These are phyloP conservation scores for Ceratina calcarata DNA, from an alignment of 1,140 invertebrate genomes.

Conservation along the genomic window DNA sequence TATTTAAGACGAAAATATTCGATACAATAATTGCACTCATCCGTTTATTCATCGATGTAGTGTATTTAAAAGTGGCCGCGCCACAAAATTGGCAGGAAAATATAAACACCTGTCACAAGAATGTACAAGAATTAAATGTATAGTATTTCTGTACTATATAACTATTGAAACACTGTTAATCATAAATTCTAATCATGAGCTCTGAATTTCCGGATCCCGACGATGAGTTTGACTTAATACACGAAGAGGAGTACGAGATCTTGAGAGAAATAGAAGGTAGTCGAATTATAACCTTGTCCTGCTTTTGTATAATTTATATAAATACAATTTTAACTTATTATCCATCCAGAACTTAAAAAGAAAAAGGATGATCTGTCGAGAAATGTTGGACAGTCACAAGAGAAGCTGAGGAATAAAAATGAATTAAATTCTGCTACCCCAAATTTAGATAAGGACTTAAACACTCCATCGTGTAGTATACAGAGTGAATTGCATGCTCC, in stretches of 20 bases:
- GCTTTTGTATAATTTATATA: neutral
- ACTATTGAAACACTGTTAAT: neutral
- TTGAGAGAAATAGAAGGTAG: slow-evolving; percentile 83
- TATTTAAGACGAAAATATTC: no score
- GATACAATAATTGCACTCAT: no score
- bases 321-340: neutral
- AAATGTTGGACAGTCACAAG: neutral
- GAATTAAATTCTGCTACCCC: neutral
- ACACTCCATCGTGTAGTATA: neutral
- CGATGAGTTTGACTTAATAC: slow-evolving; percentile 88
- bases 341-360: neutral
- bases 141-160: no score
- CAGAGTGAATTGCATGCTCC: neutral
- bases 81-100: slow-evolving; percentile 14
- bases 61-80: slow-evolving; percentile 4
- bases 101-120: neutral
- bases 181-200: slow-evolving; percentile 72
- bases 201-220: slow-evolving; percentile 87
- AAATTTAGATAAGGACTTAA: slow-evolving; percentile 15
- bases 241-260: slow-evolving; percentile 86
- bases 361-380: neutral
- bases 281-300: slow-evolving; percentile 59
- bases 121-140: neutral
- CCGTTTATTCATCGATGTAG: neutral
- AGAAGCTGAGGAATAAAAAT: neutral